Base-by-base conservation (phyloP, 2,797 vertebrate genomes). In the Enteromius viviparus region DNA sequence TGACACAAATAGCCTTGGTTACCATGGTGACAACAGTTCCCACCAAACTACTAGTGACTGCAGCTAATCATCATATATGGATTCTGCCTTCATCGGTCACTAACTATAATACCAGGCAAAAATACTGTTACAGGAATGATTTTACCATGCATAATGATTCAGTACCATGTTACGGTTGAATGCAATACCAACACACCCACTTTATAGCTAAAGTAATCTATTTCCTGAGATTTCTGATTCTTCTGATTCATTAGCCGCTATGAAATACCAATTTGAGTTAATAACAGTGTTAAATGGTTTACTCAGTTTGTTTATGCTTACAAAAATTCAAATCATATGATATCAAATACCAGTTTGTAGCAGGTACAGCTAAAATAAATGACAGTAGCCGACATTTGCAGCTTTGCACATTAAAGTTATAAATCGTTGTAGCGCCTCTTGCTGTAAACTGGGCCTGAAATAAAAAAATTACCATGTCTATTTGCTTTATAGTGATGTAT, bases 21-120 rank as follows among this genome's bases (percentile, higher is more conserved):
- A 58, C 40, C 66, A 58, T 70, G 78, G 66, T 45, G 58, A 80
- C 66, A 53, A 9, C 51, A 69, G 34, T 80, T 58, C 5, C 65
- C 15, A 53, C 34, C 8, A 29, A 40, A 69, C 23, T 42, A 58
- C 29, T 42, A 19, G n/a, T 62, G 26, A 29, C 14, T 1, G 12
- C 2, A 62, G 3, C 21, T 55, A 21, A 62, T 53, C 34, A 40
- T 42, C 10, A 37, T 3, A 26, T 6, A 40, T 78, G n/a, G n/a
- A 49, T 29, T 64, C 3, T 64, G 29, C 14, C 42, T 11, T 49
- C 17, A 53, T 7, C 14, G 26, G 5, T 6, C 62, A 40, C 14
- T 53, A 51, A 66, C 37, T 53, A 37, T 64, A 21, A 11, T 3
- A 6, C n/a, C 23, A 65, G 32, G 3, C 6, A 1, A 11, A 5